Conservation (phyloP, 1,140 invertebrate genomes). For the Agraylea sexmaculata region DNA sequence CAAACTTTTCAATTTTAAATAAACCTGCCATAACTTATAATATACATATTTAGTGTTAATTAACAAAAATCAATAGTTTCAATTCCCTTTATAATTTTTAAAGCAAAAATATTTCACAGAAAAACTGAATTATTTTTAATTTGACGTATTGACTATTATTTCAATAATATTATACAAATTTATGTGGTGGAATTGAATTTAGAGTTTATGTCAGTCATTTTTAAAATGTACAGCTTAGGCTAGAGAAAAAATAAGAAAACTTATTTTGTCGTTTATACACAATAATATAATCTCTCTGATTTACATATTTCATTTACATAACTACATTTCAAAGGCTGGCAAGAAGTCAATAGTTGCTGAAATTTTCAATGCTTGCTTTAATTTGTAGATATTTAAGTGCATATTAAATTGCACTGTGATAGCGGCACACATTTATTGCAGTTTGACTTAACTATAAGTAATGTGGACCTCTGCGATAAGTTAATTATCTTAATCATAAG, state of each 20-base stretch:
- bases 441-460: conserved; percentile 15
- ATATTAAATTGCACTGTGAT: conserved; percentile 5
- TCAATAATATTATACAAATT: conserved; percentile 6
- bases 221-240: conserved; percentile 11
- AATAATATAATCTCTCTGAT: conserved; percentile 2
- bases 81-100: conserved; percentile 6
- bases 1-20: not conserved
- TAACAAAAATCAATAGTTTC: conserved; percentile 2
- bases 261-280: not conserved
- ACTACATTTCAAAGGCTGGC: not conserved
- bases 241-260: not conserved
- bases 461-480: conserved; percentile 19
- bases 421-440: conserved; percentile 8
- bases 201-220: conserved; percentile 16
- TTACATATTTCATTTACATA: not conserved
- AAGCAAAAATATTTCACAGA: not conserved
- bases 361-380: conserved; percentile 6
- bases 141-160: conserved; percentile 9
- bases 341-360: conserved; percentile 1
- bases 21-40: not conserved
- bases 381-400: conserved; percentile 4
- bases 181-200: conserved; percentile 7
- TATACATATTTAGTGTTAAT: not conserved
- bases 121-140: conserved; percentile 7
- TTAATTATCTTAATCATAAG: not conserved